Evolutionary conservation across 2,113 vertebrate species (phyloP).

Genomic region (Mesembrinibis cayennensis): DNA sequence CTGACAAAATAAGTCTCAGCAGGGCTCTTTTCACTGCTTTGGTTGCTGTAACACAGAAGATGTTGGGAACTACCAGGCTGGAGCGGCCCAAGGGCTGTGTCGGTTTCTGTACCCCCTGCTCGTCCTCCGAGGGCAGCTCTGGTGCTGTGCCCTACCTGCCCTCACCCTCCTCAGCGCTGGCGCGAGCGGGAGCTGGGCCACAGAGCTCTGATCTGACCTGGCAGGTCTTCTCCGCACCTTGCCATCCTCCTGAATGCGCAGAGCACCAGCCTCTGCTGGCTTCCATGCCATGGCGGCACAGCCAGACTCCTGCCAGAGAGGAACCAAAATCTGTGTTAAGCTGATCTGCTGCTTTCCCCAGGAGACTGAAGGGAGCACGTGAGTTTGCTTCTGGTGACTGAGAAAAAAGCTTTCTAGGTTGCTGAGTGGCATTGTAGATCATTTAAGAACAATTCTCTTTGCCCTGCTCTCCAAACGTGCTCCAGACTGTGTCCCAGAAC

Average conservation of each 20-base stretch:
- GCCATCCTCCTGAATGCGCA: background rate
- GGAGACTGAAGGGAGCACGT: background rate
- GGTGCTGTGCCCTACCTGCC: background rate
- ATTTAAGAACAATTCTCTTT: background rate
- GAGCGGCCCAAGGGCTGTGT: background rate
- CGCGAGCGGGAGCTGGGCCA: rapidly evolving
- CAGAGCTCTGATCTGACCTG: background rate
- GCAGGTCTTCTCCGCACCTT: background rate
- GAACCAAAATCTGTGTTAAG: background rate
- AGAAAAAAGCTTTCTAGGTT: background rate
- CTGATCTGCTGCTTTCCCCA: background rate
- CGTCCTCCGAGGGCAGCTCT: background rate
- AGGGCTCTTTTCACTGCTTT: background rate
- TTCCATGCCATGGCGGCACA: background rate
- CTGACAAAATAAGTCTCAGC: background rate
- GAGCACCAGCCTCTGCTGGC: background rate
- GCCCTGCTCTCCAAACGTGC: background rate
- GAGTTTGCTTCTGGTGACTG: background rate
- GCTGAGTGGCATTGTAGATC: background rate
- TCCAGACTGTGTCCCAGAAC: background rate
- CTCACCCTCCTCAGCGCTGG: background rate
- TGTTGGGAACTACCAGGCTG: background rate
- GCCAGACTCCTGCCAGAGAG: background rate
- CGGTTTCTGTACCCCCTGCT: rapidly evolving
- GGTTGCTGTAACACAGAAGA: background rate